Evolutionary conservation across 2,888 invertebrate species (phyloP).

Genomic region (Lucinisca nassula): DNA sequence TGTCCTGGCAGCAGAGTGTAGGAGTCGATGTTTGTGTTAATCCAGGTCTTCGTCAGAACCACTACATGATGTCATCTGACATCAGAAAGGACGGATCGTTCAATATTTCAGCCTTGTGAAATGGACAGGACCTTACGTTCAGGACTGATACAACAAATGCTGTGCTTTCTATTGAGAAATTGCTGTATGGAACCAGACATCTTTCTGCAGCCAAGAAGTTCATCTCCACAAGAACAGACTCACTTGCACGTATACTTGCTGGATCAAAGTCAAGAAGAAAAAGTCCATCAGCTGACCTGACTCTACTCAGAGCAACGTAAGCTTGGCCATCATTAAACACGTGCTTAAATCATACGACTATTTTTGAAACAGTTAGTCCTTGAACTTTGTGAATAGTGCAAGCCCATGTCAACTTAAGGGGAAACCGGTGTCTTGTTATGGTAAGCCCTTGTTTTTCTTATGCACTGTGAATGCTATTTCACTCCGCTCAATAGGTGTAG

Average conservation of each 20-base stretch:
- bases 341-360: constrained; percentile 59
- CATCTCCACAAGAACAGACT: background rate
- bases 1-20: too few relatives aligned
- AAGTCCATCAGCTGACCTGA: constrained; percentile 44
- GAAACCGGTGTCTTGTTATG: constrained; percentile 57
- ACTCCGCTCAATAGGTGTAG: background rate
- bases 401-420: constrained; percentile 57
- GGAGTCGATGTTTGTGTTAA: too few relatives aligned
- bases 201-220: background rate
- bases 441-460: background rate
- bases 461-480: too few relatives aligned
- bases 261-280: constrained; percentile 18
- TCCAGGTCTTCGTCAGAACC: constrained; percentile 9
- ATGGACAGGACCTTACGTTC: background rate
- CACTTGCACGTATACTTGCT: background rate
- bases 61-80: background rate
- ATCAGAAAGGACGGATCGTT: background rate
- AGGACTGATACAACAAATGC: constrained; percentile 4
- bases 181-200: too few relatives aligned
- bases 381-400: constrained; percentile 69
- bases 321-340: constrained; percentile 58
- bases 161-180: too few relatives aligned
- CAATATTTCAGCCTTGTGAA: background rate
- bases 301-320: constrained; percentile 67
- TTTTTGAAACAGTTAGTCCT: constrained; percentile 50